Base-by-base conservation (phyloP, 2,797 vertebrate species). In the Cynopterus sphinx region DNA sequence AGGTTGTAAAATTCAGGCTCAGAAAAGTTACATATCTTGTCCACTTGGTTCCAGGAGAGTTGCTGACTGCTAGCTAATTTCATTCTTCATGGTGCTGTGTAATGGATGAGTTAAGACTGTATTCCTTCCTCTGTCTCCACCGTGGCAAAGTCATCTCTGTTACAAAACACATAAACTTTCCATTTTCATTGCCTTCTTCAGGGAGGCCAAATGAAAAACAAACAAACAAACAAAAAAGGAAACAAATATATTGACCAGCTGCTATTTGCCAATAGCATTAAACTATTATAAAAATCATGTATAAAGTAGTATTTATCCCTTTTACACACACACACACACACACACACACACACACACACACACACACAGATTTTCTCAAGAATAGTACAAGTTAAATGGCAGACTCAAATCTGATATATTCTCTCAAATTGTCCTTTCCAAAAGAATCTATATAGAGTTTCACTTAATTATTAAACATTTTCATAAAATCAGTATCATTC, bases 81-180 rank as follows among this genome's bases (percentile, higher is more conserved):
- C 13, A 22, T 61, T 55, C 57, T 43, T 49, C 33, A 9, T 16
- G 0, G 9, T 17, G 8, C 19, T 74, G 0, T 28, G 1, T 2
- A 11, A 19, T 31, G 3, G 19, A 6, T 12, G 1, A 46, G 22
- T 73, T 59, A 36, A 49, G 11, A 17, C 10, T 4, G 0, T 0
- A 15, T 15, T 51, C 1, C 26, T 55, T 33, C n/a, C 12, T 28
- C 9, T 33, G 6, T 4, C 12, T 55, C 22, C 9, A 26, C 9
- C 6, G 3, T 6, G 7, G 57, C 26, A 39, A 21, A 21, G 41
- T 68, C 9, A 5, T 67, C 63, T 11, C 21, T 12, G 8, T 26
- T 77, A 33, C n/a, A 78, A 82, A 63, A 51, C n/a, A 90, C 81
- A 13, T 28, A 26, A 53, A 63, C 2, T 57, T 79, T 33, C 46